Base-by-base conservation (phyloP, 2,113 vertebrate genomes). In the Coregonus clupeaformis region DNA sequence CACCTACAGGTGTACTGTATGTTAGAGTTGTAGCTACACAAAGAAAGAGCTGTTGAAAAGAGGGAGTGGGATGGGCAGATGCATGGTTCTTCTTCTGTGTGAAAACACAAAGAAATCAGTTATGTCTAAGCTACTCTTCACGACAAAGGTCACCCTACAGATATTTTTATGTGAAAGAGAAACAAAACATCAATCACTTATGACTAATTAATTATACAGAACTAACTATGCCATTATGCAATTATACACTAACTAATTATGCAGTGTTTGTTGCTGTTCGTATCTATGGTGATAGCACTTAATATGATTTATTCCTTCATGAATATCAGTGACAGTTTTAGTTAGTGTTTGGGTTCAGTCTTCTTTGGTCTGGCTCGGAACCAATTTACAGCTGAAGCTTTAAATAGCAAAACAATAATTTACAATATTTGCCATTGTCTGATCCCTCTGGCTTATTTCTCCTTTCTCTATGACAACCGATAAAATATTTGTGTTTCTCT, bases 321-420 rank as follows among this genome's bases (percentile, higher is more conserved):
- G 75, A 81, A 87, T 78, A 85, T 81, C 74, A 82, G 77, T 76
- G 62, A 47, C 70, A 79, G 64, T 78, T 82, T 83, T 69, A 79
- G 72, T 77, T 80, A 69, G 68, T 82, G 79, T 30, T 78, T 81
- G 77, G 74, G 80, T 80, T 70, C 68, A 36, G 76, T 63, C 72
- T 83, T 83, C 79, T 71, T 59, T 73, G 65, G 12, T 64, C 60
- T 91, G 89, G 85, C 81, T 70, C 24, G 1, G 20, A 74, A 72
- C 77, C 84, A 88, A 74, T 73, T 82, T 64, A 70, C 82, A 32
- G 75, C 72, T 69, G 6, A 12, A 64, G 62, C 25, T 75, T 77
- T 73, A 42, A 84, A 24, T 52, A 16, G 25, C 22, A 25, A 27
- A 81, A 74, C 66, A 85, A 82, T 78, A 76, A 80, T 74, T 77